Evolutionary conservation across 2,888 invertebrate species (phyloP), one percentile per base, ranked within the genome.

Genomic region (Oscheius sp.): DNA sequence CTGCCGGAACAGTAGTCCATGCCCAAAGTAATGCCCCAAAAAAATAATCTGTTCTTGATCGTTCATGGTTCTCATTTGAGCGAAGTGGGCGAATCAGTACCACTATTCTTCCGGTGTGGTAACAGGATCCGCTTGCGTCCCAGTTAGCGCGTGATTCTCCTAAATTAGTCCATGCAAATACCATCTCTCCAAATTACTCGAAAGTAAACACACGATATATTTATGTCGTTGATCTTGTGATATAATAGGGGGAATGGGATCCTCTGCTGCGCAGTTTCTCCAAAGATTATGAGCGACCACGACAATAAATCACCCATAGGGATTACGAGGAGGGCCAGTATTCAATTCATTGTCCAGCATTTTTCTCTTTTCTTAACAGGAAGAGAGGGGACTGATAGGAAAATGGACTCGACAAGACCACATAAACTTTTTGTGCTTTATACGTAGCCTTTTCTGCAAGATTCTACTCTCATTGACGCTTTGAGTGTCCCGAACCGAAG

Each of bases 401-500:
- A 29, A 53, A 11, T 33, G 32, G 60, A 35, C 37, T 60, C 60
- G 37, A 37, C 33, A 33, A 60, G 60, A n/a, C 7, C 42, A 42
- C 37, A 37, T 10, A 7, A 29, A 32, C 29, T 63, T 63, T 63
- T 63, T 63, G 63, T 33, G 21, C 63, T 63, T 21, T 48, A n/a
- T 50, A 50, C 63, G 63, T 63, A 63, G 63, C 9, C 11, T 35
- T 60, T 42, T 63, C 48, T 63, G 63, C 50, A 63, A 63, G 63
- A 63, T 63, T 47, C 47, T 63, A 63, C 63, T 48, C 63, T 48
- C 48, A 50, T 63, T 63, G 63, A 63, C 63, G 63, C 63, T 21
- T 63, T 63, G 50, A 63, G 63, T 47, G 63, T 63, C 63, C 47
- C 63, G 63, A 63, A 63, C 63, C 63, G 63, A 63, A 48, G 63